A percentile compares a stretch with the other conserved stretches of the same genome.
phyloP scores from a whole-genome alignment of 2,888 invertebrate species.

The Chydorus sphaericus region DNA sequence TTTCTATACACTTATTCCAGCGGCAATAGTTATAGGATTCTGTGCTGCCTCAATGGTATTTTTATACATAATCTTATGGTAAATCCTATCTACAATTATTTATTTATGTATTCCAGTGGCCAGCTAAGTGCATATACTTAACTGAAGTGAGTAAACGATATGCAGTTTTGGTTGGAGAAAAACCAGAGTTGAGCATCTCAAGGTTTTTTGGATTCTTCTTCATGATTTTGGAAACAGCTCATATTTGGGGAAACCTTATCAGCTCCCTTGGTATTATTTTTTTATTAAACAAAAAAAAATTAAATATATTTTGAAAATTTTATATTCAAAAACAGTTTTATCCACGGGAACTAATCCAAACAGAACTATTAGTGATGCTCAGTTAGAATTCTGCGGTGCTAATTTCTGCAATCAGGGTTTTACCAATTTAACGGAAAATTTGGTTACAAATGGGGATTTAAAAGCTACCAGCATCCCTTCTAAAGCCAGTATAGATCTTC shows the following conservation, averaged over 20 bases:
- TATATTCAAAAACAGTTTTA: too few species aligned
- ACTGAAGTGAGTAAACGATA: constrained; percentile 76
- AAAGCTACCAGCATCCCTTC: constrained; percentile 30
- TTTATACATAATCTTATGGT: too few species aligned
- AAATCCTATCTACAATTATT: too few species aligned
- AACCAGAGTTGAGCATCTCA: constrained; percentile 75
- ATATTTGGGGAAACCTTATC: constrained; percentile 90
- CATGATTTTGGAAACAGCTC: constrained; percentile 90
- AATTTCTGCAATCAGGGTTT: constrained; percentile 22
- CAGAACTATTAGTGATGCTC: constrained; percentile 33
- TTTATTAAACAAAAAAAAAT: too few species aligned
- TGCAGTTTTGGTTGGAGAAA: constrained; percentile 71
- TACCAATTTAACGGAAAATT: not conserved
- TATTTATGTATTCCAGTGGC: constrained; percentile 45
- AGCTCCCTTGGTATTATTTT: constrained; percentile 85
- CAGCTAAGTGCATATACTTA: constrained; percentile 92
- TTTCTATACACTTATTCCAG: constrained; percentile 75
- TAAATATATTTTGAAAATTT: constrained; percentile 21
- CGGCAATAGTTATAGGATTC: constrained; percentile 82
- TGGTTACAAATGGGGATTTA: too few species aligned
- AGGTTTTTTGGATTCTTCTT: constrained; percentile 98
- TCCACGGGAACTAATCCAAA: constrained; percentile 25
- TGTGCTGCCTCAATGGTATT: constrained; percentile 80
- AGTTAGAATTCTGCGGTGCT: constrained; percentile 46
- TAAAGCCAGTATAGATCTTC: constrained; percentile 29